These are phyloP conservation scores for Labroides dimidiatus DNA, from an alignment of 2,797 vertebrate species.

Conservation along the genomic window DNA sequence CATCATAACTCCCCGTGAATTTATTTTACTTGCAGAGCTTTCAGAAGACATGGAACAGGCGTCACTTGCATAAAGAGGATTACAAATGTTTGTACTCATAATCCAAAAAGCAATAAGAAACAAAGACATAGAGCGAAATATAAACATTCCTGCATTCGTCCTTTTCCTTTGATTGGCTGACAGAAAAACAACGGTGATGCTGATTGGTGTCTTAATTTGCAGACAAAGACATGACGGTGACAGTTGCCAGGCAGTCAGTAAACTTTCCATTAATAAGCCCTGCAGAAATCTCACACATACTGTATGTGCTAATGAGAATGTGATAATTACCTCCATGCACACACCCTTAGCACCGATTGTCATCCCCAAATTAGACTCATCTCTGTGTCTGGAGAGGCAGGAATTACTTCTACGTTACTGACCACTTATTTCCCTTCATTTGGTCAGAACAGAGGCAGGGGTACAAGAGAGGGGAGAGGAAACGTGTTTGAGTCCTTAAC, in stretches of 20 bases:
- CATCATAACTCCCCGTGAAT: too few relatives aligned
- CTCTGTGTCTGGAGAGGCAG: constrained; percentile 6
- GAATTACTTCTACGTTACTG: constrained; percentile 23
- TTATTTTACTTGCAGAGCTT: too few relatives aligned
- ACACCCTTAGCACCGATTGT: constrained; percentile 7
- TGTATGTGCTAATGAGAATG: constrained; percentile 9
- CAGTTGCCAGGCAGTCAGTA: constrained; percentile 44
- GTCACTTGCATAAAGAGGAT: too few relatives aligned
- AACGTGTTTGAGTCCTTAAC: not conserved
- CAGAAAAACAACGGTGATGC: not conserved
- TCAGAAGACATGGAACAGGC: too few relatives aligned
- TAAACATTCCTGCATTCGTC: not conserved
- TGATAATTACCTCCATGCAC: constrained; percentile 30
- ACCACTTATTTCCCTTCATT: not conserved
- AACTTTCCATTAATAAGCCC: constrained; percentile 16
- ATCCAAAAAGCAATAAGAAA: too few relatives aligned
- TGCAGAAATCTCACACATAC: constrained; percentile 17
- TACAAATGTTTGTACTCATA: too few relatives aligned
- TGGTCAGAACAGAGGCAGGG: not conserved
- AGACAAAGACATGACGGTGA: constrained; percentile 30
- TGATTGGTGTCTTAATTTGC: constrained; percentile 33
- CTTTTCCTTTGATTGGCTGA: not conserved
- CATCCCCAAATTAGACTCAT: constrained; percentile 16
- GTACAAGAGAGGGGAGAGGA: not conserved
- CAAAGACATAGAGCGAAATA: not conserved